Base-by-base conservation (phyloP, 2,888 invertebrate species). In the Charanyca ferruginea region DNA sequence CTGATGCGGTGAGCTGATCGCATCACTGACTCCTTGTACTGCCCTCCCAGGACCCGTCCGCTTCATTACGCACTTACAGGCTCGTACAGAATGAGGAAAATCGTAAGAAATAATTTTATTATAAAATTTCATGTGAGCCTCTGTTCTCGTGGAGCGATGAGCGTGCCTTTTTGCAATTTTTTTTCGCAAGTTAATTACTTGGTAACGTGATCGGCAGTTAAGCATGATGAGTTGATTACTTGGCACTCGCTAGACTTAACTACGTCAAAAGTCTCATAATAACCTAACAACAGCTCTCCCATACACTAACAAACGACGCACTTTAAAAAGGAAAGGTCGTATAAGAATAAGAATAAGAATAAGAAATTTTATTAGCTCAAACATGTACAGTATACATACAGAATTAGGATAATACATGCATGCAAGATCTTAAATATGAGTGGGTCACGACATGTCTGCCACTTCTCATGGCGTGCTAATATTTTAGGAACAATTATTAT, bases 1-100 rank as follows among this genome's bases (percentile, higher is more conserved):
- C 94, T 95, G 95, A 94, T 93, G 93, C 91, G 91, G 92, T 89
- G 92, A 91, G 91, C 90, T 89, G 92, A 90, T 90, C 94, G 94
- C 94, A 93, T 94, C 94, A 93, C 93, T 93, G 94, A 88, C 91
- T 93, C 91, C 93, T 93, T 94, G 89, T 90, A 86, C 91, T 89
- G 89, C 91, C 91, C 91, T 91, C 90, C 81, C 88, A 90, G 90
- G 91, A 92, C 89, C 90, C 89, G 81, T 87, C 87, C 93, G 94
- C 92, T 91, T 93, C 93, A 94, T 93, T 94, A 91, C 93, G 88
- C 91, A 91, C 92, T 92, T 91, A 89, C 88, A 85, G 82, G 81
- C 80, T 85, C 87, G 83, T 85, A 84, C 85, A 84, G 78, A 83
- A 85, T 83, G 85, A 86, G 87, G 85, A 88, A 88, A 89, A 87